Evolutionary conservation across 2,113 vertebrate species (phyloP).

Genomic region (Dicentrarchus labrax): DNA sequence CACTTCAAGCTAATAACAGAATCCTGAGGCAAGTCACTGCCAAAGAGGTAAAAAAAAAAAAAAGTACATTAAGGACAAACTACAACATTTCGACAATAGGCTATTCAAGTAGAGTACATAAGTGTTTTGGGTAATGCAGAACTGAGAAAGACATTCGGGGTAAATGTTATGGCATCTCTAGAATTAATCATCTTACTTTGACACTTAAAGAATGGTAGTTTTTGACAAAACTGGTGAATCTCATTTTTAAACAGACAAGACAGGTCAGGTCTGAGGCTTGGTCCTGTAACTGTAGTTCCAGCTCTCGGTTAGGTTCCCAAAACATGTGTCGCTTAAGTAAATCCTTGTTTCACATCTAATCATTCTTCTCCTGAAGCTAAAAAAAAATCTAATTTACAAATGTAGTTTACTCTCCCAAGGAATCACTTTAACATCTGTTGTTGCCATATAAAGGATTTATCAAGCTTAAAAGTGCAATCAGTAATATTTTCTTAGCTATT

Average conservation of each 20-base stretch:
- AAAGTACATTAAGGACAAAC: not conserved
- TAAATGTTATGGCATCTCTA: conserved; percentile 66
- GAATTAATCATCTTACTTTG: conserved; percentile 49
- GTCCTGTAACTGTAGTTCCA: conserved; percentile 25
- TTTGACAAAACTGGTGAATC: conserved; percentile 16
- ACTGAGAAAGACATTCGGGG: conserved; percentile 38
- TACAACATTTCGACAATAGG: conserved; percentile 31
- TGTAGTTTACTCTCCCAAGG: not conserved
- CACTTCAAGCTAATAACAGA: conserved; percentile 9
- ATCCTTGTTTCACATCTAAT: conserved; percentile 22
- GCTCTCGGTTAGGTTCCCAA: conserved; percentile 32
- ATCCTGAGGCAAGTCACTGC: not conserved
- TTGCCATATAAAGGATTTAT: not conserved
- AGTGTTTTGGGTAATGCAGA: conserved; percentile 22
- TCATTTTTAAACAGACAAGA: conserved; percentile 2
- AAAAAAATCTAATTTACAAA: not conserved
- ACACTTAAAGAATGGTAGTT: conserved; percentile 53
- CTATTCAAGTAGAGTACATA: conserved; percentile 44
- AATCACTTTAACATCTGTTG: conserved; percentile 8
- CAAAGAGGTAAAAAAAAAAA: conserved; percentile 18
- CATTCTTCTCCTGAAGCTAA: not conserved
- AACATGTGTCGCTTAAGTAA: conserved; percentile 50
- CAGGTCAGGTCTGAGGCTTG: conserved; percentile 23
- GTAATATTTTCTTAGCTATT: not conserved
- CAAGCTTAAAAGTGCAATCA: conserved; percentile 8